These are phyloP conservation scores for Tarsius wallacei DNA, from an alignment of 2,797 vertebrate species.

Conservation along the genomic window DNA sequence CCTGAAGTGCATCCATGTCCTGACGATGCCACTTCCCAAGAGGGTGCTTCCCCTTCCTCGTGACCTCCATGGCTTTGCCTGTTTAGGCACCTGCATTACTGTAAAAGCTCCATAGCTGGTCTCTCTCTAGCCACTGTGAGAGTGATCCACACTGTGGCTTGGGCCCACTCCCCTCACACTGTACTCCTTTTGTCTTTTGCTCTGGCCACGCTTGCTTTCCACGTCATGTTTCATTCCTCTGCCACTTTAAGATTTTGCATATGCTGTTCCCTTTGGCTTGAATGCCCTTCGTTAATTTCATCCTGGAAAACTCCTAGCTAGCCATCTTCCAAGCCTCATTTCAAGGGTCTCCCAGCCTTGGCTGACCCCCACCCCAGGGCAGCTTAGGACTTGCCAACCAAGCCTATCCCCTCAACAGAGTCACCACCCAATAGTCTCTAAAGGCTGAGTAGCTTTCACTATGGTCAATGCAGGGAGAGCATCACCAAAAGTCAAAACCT, in stretches of 20 bases:
- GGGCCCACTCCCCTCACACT: no score
- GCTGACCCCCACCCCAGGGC: neutral
- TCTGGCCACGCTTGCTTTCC: neutral
- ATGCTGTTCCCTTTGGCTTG: neutral
- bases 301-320: neutral
- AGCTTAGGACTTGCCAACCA: neutral
- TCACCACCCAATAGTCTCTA: rapidly evolving
- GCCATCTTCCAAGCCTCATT: neutral
- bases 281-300: neutral
- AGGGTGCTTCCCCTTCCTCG: neutral
- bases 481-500: neutral
- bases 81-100: neutral
- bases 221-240: neutral
- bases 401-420: neutral
- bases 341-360: neutral
- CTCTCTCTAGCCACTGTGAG: neutral
- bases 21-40: neutral
- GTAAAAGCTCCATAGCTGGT: neutral
- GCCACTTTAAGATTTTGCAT: neutral
- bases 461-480: no score
- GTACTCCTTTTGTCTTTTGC: neutral
- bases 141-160: neutral
- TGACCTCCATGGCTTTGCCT: neutral
- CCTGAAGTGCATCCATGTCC: neutral
- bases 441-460: neutral